Evolutionary conservation across 1,140 invertebrate species (phyloP).

Genomic region (Drosophila teissieri): DNA sequence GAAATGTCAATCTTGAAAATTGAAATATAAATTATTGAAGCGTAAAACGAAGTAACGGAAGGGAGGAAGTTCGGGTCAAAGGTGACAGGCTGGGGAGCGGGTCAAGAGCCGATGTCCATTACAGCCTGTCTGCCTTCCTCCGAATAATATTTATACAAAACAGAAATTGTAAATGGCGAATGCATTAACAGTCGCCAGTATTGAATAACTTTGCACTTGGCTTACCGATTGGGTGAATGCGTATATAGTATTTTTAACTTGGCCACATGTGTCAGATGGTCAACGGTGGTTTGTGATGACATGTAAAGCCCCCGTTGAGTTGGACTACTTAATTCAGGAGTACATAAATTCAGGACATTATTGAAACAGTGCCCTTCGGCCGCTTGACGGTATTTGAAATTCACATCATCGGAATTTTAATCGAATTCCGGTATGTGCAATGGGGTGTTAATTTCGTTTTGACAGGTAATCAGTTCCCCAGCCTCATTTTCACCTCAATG

Average conservation of each 20-base stretch:
- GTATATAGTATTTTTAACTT: not conserved
- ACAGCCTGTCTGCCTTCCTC: constrained; percentile 28
- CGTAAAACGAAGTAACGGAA: constrained; percentile 29
- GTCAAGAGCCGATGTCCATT: constrained; percentile 11
- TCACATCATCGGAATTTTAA: constrained; percentile 11
- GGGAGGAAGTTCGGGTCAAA: not conserved
- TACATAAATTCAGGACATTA: not conserved
- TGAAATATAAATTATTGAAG: constrained; percentile 76
- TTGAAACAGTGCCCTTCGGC: not conserved
- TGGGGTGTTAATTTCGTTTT: constrained; percentile 32
- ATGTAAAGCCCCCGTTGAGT: not conserved
- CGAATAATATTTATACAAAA: constrained; percentile 47
- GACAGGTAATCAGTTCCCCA: constrained; percentile 22
- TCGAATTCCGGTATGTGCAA: constrained; percentile 11
- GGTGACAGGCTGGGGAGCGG: not conserved
- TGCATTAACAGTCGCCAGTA: constrained; percentile 34
- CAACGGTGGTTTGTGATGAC: no score
- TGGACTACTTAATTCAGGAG: not conserved
- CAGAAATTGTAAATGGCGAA: constrained; percentile 37
- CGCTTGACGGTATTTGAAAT: constrained; percentile 4
- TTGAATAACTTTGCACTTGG: constrained; percentile 5
- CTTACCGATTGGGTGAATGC: not conserved
- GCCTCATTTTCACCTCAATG: not conserved
- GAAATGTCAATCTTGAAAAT: constrained; percentile 67
- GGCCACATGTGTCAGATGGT: constrained; percentile 6